Conservation (phyloP, 30 jellyfish, hydroid and myxozoan species). For the Mastigias papua region DNA sequence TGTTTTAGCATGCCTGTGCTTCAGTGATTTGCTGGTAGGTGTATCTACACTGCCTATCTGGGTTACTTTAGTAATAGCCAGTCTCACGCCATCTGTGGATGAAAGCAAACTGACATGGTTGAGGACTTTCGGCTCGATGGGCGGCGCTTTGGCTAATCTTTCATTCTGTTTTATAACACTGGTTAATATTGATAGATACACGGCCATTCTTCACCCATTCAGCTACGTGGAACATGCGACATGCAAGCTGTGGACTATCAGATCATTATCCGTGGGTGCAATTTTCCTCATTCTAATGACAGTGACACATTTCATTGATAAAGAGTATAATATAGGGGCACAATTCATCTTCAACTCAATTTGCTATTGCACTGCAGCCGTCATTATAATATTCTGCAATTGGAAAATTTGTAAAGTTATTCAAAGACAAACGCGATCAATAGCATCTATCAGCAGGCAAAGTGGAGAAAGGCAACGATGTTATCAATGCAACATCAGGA, state of each 20-base stretch:
- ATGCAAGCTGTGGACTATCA: background rate
- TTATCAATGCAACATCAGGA: background rate
- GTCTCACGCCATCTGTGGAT: background rate
- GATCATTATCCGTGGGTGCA: background rate
- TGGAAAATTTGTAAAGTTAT: background rate
- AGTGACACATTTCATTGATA: background rate
- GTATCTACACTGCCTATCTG: conserved; percentile 30
- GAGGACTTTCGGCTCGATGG: background rate
- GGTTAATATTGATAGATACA: conserved; percentile 10
- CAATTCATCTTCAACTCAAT: background rate
- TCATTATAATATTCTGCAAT: background rate
- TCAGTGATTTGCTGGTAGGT: conserved; percentile 34
- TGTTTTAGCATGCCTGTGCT: conserved; percentile 37
- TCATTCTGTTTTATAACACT: conserved; percentile 6
- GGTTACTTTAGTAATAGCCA: background rate
- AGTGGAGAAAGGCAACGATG: background rate
- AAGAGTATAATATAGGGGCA: background rate
- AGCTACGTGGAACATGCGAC: background rate
- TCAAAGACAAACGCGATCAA: background rate
- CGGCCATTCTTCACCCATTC: background rate
- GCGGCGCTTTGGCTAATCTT: background rate
- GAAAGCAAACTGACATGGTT: background rate
- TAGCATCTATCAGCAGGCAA: background rate
- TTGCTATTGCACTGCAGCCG: background rate
- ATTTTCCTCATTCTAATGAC: background rate